Conservation (phyloP, 2,113 vertebrate genomes). For the Panurus biarmicus region DNA sequence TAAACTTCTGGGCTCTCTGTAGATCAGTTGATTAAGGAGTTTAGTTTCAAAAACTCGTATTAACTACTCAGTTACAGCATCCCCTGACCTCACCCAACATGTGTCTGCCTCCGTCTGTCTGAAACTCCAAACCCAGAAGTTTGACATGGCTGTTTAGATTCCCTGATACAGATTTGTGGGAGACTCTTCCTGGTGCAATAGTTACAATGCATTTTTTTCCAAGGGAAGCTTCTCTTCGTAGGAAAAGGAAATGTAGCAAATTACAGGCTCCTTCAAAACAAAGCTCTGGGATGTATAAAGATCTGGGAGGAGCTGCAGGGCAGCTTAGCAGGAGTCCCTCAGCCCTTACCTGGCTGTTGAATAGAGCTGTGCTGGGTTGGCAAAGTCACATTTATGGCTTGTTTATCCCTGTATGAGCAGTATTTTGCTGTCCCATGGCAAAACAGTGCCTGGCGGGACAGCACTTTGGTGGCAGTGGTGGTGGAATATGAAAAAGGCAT, state of each 20-base stretch:
- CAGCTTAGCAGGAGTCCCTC: neutral
- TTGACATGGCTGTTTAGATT: fast-evolving
- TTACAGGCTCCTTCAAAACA: neutral
- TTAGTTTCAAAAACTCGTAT: fast-evolving
- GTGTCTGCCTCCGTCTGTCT: neutral
- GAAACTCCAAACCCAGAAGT: neutral
- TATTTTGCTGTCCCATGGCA: neutral
- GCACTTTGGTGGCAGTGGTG: neutral
- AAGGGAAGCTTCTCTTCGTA: neutral
- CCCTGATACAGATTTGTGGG: neutral
- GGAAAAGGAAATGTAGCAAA: neutral
- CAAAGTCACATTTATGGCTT: neutral
- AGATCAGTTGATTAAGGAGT: neutral
- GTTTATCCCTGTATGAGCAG: neutral
- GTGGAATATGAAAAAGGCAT: neutral
- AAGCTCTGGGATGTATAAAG: neutral
- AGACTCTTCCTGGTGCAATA: neutral
- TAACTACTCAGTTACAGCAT: neutral
- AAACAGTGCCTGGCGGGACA: neutral
- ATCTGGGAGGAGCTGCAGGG: neutral
- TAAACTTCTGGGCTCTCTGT: neutral
- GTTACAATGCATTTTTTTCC: neutral
- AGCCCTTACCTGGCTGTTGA: neutral
- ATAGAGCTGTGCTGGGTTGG: neutral
- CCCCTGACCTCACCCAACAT: neutral